Conservation (phyloP, 2,888 invertebrate genomes). For the Agriopis aurantiaria region DNA sequence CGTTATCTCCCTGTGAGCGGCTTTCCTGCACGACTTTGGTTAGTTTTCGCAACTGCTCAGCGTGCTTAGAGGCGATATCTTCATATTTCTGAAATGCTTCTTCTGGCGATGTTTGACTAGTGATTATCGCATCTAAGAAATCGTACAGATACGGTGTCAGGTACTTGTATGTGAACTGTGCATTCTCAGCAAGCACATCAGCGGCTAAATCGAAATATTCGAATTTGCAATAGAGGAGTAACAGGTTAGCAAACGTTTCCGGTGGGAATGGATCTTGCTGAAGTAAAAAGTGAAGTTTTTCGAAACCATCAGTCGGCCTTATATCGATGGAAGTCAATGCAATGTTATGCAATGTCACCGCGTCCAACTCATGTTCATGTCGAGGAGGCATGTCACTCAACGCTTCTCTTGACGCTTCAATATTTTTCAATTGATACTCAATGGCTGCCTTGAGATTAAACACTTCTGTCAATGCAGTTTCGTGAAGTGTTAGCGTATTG, state of each 20-base stretch:
- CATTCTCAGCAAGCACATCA: slow-evolving; percentile 98
- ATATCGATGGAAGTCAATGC: slow-evolving; percentile 95
- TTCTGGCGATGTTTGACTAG: slow-evolving; percentile 98
- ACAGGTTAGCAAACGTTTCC: slow-evolving; percentile 98
- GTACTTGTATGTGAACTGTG: slow-evolving; percentile 98
- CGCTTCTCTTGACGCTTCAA: slow-evolving; percentile 94
- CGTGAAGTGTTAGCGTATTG: slow-evolving; percentile 96
- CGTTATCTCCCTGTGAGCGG: slow-evolving; percentile 95
- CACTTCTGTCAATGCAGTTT: slow-evolving; percentile 98
- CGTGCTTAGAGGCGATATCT: slow-evolving; percentile 95
- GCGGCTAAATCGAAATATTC: slow-evolving; percentile 99
- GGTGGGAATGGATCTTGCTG: slow-evolving; percentile 98
- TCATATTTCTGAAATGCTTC: slow-evolving; percentile 98
- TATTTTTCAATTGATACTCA: slow-evolving; percentile 93
- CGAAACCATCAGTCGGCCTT: slow-evolving; percentile 97
- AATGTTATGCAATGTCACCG: slow-evolving; percentile 98
- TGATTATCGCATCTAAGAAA: slow-evolving; percentile 98
- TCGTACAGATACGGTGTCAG: slow-evolving; percentile 97
- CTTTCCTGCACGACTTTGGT: slow-evolving; percentile 98
- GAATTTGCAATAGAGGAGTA: slow-evolving; percentile 98
- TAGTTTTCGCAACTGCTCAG: slow-evolving; percentile 95
- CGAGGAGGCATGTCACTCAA: slow-evolving; percentile 96
- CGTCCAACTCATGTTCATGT: slow-evolving; percentile 98
- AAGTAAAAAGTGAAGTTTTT: slow-evolving; percentile 93
- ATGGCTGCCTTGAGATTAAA: slow-evolving; percentile 99